Conservation (phyloP, 2,888 invertebrate species). For the Caenorhabditis virilis region DNA sequence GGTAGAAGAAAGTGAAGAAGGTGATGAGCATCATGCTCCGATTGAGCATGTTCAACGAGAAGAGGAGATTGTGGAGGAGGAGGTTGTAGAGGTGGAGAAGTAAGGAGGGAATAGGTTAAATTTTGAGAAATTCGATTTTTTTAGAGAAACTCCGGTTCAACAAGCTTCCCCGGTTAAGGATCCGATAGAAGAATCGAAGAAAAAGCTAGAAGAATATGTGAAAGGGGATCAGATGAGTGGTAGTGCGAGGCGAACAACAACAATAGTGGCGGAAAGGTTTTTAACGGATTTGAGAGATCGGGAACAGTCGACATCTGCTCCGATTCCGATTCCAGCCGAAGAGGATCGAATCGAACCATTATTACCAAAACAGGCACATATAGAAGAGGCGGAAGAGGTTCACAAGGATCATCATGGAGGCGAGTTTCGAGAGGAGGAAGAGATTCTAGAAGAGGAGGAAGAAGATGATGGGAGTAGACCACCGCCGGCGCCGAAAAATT, state of each 20-base stretch:
- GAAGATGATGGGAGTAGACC: slow-evolving; percentile 2
- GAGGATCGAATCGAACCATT: slow-evolving; percentile 7
- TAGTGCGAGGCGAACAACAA: background rate
- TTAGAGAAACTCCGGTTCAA: background rate
- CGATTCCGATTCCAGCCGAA: background rate
- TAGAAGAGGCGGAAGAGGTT: slow-evolving; percentile 4
- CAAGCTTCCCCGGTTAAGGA: too few relatives aligned
- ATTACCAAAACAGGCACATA: slow-evolving; percentile 8
- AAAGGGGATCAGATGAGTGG: background rate
- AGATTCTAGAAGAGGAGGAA: background rate
- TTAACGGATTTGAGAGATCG: background rate
- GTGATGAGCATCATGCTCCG: too few relatives aligned
- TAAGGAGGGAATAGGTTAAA: background rate
- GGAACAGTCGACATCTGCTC: background rate
- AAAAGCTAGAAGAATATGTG: too few relatives aligned
- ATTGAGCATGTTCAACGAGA: too few relatives aligned
- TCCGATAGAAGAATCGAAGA: too few relatives aligned
- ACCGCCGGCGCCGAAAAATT: slow-evolving; percentile 23
- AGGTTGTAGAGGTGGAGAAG: too few relatives aligned
- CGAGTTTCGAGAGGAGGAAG: background rate
- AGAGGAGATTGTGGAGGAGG: too few relatives aligned
- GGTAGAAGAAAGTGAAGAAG: too few relatives aligned
- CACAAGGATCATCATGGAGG: background rate
- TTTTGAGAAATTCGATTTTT: background rate
- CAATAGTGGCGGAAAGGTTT: background rate